Percentiles rank a stretch among this genome's conserved stretches.
phyloP scores from a whole-genome alignment of 2,888 invertebrate species.

The Byasa hedistus region DNA sequence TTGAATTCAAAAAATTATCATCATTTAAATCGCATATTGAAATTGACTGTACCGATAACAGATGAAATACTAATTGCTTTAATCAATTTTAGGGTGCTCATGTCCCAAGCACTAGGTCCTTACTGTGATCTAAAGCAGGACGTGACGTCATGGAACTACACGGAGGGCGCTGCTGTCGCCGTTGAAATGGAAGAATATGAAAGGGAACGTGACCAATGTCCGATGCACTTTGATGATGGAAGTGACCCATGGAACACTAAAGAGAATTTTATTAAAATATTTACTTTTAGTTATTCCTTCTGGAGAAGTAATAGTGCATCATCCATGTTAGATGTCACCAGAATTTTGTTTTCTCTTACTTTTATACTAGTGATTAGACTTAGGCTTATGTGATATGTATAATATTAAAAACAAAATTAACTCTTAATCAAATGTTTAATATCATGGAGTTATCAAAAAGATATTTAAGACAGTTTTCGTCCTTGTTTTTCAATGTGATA shows the following conservation, averaged over 20 bases:
- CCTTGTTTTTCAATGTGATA: background rate
- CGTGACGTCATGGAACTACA: constrained; percentile 92
- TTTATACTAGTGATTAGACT: background rate
- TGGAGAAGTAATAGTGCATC: constrained; percentile 60
- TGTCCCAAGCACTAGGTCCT: constrained; percentile 93
- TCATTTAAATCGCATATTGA: too few relatives aligned
- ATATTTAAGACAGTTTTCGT: background rate
- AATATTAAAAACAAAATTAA: background rate
- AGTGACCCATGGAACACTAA: constrained; percentile 89
- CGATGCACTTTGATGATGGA: constrained; percentile 98
- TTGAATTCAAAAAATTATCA: too few relatives aligned
- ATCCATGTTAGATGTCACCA: constrained; percentile 40
- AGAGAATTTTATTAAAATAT: constrained; percentile 86
- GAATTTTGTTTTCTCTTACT: constrained; percentile 43
- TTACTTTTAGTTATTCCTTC: constrained; percentile 69
- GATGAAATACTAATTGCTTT: background rate
- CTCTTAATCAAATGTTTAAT: background rate
- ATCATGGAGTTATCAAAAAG: background rate
- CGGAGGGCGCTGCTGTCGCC: constrained; percentile 95
- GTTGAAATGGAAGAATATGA: constrained; percentile 95
- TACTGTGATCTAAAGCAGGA: constrained; percentile 94
- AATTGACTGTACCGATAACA: background rate
- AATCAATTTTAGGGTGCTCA: constrained; percentile 64
- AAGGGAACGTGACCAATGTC: constrained; percentile 96
- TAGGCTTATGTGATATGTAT: background rate